Evolutionary conservation across 2,797 vertebrate genomes (phyloP).

Genomic region (Danio jaintianensis): DNA sequence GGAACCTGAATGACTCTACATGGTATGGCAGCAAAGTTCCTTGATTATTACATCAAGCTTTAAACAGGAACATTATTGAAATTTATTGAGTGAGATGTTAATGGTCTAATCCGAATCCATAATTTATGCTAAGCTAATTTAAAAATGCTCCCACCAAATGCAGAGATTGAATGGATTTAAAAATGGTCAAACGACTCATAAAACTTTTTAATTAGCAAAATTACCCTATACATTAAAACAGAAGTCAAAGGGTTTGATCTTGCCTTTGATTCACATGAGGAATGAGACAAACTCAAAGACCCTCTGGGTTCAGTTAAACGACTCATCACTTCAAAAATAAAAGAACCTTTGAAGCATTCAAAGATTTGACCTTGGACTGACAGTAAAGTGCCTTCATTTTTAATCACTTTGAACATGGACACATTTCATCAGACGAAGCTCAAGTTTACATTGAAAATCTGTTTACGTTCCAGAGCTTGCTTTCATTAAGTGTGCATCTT

Average conservation of each 20-base stretch:
- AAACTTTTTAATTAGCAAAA: constrained; percentile 20
- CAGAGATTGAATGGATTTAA: no score
- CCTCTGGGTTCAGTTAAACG: background rate
- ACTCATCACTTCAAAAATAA: constrained; percentile 10
- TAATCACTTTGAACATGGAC: constrained; percentile 38
- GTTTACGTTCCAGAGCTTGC: constrained; percentile 38
- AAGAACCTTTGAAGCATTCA: constrained; percentile 31
- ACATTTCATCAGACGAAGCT: constrained; percentile 23
- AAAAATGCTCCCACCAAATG: no score
- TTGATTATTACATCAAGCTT: no score
- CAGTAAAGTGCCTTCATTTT: constrained; percentile 36
- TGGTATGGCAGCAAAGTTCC: no score
- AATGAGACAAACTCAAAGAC: constrained; percentile 25
- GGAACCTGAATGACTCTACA: no score
- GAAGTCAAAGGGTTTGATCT: constrained; percentile 36
- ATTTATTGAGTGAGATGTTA: no score
- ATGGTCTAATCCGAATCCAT: no score
- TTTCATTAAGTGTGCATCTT: constrained; percentile 52
- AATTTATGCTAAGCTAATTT: no score
- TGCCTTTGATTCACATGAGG: constrained; percentile 23
- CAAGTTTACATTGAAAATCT: constrained; percentile 16
- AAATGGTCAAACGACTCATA: no score
- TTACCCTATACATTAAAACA: constrained; percentile 10
- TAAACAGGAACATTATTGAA: no score
- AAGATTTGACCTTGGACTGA: constrained; percentile 45